Evolutionary conservation across 2,888 invertebrate genomes (phyloP).

Genomic region (Xylota sylvarum): DNA sequence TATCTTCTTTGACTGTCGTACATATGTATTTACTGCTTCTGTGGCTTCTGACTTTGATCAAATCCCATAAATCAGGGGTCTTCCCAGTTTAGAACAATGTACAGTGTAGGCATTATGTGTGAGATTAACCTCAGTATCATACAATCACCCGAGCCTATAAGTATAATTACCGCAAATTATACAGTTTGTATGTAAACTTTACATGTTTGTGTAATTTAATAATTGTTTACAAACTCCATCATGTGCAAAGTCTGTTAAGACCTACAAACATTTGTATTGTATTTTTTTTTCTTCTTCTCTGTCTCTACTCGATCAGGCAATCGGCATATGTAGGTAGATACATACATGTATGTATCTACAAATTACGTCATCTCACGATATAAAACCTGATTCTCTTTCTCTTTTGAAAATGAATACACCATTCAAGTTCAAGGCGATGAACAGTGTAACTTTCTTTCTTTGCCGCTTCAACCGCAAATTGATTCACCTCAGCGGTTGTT

Average conservation of each 20-base stretch:
- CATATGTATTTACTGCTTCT: no score
- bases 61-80: no score
- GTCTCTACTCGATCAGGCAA: not conserved
- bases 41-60: no score
- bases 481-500: constrained; percentile 34
- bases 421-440: constrained; percentile 45
- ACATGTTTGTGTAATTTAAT: not conserved
- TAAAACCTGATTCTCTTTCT: constrained; percentile 20
- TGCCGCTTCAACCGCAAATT: constrained; percentile 35
- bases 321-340: not conserved
- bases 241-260: constrained; percentile 6
- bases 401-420: constrained; percentile 7
- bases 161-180: not conserved
- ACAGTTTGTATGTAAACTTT: not conserved
- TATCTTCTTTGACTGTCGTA: no score
- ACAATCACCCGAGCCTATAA: not conserved
- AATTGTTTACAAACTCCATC: not conserved
- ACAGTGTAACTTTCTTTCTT: constrained; percentile 31
- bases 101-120: no score
- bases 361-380: constrained; percentile 27
- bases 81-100: no score
- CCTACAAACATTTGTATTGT: not conserved
- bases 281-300: not conserved
- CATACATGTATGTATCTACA: not conserved
- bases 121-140: not conserved